These are phyloP conservation scores for Pseudorectes ferrugineus DNA, from an alignment of 2,113 vertebrate genomes.

Conservation along the genomic window DNA sequence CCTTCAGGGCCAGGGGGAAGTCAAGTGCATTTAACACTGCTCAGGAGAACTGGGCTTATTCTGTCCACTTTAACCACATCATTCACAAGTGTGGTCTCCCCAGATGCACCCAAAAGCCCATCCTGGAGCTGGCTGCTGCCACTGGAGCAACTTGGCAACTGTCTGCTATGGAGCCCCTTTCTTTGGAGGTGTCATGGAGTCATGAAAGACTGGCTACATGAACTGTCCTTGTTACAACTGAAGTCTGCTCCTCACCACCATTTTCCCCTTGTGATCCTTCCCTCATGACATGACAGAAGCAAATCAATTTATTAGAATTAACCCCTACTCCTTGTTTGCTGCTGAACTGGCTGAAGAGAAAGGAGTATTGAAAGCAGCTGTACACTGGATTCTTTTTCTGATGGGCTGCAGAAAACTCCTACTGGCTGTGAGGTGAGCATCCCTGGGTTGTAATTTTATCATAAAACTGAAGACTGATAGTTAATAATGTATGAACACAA, in stretches of 20 bases:
- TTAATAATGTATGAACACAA: background rate
- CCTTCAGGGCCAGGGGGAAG: accelerated
- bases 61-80: background rate
- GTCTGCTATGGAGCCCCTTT: background rate
- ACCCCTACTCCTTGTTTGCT: background rate
- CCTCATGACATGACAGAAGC: background rate
- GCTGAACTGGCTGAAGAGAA: background rate
- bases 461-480: background rate
- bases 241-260: background rate
- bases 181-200: background rate
- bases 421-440: background rate
- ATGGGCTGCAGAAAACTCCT: background rate
- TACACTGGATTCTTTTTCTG: accelerated
- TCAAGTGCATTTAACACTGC: background rate
- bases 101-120: background rate
- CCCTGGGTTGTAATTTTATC: background rate
- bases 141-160: background rate
- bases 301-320: background rate
- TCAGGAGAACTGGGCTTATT: background rate
- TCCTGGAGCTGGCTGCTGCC: background rate
- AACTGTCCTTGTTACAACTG: background rate
- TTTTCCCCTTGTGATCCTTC: background rate
- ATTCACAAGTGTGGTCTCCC: background rate
- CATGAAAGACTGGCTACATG: background rate
- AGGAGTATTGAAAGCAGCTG: background rate